Percentiles rank a stretch among this genome's conserved stretches.
These are phyloP conservation scores for Cynocephalus volans DNA, from an alignment of 2,113 vertebrate species.

Conservation along the genomic window DNA sequence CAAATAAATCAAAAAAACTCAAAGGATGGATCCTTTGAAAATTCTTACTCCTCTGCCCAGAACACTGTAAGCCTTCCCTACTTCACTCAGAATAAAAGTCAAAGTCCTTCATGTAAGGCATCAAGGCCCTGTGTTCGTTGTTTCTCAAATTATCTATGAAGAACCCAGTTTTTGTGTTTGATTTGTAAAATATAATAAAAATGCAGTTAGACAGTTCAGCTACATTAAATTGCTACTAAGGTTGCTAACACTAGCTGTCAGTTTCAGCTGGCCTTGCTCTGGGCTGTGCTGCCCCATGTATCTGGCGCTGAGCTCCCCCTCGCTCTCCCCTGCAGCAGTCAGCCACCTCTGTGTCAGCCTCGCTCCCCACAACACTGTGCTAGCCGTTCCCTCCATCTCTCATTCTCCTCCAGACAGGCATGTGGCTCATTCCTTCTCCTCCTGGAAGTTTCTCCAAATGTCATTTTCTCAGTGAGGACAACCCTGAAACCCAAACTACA, in stretches of 20 bases:
- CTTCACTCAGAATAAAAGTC: background rate
- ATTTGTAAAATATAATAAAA: background rate
- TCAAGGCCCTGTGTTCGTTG: background rate
- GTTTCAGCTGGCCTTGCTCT: background rate
- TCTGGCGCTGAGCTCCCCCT: background rate
- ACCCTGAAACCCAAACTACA: background rate
- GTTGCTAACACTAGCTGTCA: background rate
- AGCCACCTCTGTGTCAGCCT: background rate
- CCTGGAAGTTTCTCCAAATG: background rate
- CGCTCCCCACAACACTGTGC: background rate
- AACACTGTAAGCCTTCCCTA: background rate
- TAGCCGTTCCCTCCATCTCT: background rate
- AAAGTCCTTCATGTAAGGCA: background rate
- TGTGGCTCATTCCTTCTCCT: background rate
- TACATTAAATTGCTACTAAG: background rate
- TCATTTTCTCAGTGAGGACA: background rate
- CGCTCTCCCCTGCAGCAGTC: background rate
- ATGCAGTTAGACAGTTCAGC: background rate
- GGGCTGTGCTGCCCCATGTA: no score
- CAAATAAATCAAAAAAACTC: background rate
- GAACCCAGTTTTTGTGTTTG: background rate
- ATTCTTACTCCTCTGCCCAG: background rate
- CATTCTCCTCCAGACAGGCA: background rate
- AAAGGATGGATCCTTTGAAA: background rate
- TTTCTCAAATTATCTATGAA: background rate